Evolutionary conservation across 2,797 vertebrate species (phyloP).

Genomic region (Astyanax mexicanus): DNA sequence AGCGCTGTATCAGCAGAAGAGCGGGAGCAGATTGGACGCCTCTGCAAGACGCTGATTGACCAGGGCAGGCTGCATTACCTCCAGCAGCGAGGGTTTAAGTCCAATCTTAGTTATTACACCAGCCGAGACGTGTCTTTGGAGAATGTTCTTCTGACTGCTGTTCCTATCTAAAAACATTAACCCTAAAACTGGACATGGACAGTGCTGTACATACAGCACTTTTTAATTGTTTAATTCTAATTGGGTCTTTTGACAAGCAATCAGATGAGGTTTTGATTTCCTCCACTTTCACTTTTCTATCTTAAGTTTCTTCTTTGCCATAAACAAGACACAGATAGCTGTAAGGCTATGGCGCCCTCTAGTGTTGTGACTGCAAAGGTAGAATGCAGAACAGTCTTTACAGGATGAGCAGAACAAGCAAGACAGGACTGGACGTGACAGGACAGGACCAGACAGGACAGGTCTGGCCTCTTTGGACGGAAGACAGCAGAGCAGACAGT

Average conservation of each 20-base stretch:
- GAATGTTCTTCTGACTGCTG: slow-evolving; percentile 90
- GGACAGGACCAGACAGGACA: slow-evolving; percentile 17
- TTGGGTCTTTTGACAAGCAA: background rate
- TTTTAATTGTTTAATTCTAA: background rate
- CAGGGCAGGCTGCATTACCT: slow-evolving; percentile 87
- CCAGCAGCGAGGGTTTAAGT: slow-evolving; percentile 76
- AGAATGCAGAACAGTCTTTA: background rate
- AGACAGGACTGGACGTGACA: slow-evolving; percentile 10
- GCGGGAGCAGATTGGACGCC: slow-evolving; percentile 82
- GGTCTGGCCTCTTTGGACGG: background rate
- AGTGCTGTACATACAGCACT: too few relatives aligned
- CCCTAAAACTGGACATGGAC: too few relatives aligned
- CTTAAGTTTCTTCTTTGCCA: background rate
- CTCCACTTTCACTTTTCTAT: background rate
- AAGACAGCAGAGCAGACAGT: slow-evolving; percentile 41
- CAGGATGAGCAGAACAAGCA: slow-evolving; percentile 21
- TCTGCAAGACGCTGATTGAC: slow-evolving; percentile 92
- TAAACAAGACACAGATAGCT: slow-evolving; percentile 10
- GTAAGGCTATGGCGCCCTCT: slow-evolving; percentile 12
- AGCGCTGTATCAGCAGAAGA: slow-evolving; percentile 83
- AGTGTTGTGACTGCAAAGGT: background rate
- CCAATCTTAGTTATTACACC: slow-evolving; percentile 81
- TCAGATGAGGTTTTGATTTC: background rate
- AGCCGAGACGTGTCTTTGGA: slow-evolving; percentile 86
- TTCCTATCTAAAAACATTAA: slow-evolving; percentile 65